Evolutionary conservation across 2,797 vertebrate genomes (phyloP).

Genomic region (Phrynocephalus forsythii): DNA sequence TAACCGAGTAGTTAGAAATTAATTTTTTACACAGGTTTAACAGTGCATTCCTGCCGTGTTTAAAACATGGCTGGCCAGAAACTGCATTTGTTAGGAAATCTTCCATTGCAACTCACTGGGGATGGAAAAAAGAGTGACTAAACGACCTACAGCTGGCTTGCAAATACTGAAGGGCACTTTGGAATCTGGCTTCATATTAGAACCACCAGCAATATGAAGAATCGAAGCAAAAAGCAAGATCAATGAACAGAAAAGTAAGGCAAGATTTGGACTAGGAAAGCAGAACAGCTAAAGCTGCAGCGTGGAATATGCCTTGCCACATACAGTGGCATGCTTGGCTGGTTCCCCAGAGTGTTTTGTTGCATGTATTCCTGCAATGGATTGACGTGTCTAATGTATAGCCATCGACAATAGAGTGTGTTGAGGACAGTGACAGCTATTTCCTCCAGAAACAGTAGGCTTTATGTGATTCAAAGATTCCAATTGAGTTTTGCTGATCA

Average conservation of each 20-base stretch:
- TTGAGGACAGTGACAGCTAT: background rate
- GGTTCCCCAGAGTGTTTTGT: background rate
- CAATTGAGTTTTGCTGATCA: background rate
- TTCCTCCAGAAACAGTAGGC: background rate
- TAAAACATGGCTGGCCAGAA: background rate
- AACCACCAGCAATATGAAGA: background rate
- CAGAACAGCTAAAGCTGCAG: background rate
- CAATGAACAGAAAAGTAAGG: background rate
- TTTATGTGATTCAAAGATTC: background rate
- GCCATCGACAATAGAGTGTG: background rate
- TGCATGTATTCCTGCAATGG: background rate
- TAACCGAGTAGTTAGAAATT: slow-evolving; percentile 19
- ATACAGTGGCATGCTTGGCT: background rate
- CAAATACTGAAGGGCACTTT: background rate
- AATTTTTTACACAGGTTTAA: slow-evolving; percentile 41
- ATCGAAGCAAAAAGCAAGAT: background rate
- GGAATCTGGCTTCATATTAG: background rate
- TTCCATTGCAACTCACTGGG: background rate
- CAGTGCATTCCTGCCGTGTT: background rate
- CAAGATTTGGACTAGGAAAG: background rate
- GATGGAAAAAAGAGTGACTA: background rate
- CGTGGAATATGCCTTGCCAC: background rate
- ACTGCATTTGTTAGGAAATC: background rate
- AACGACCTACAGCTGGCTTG: background rate
- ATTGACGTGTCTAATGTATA: background rate